Base-by-base conservation (phyloP, 2,113 vertebrate species). In the Salvelinus alpinus region DNA sequence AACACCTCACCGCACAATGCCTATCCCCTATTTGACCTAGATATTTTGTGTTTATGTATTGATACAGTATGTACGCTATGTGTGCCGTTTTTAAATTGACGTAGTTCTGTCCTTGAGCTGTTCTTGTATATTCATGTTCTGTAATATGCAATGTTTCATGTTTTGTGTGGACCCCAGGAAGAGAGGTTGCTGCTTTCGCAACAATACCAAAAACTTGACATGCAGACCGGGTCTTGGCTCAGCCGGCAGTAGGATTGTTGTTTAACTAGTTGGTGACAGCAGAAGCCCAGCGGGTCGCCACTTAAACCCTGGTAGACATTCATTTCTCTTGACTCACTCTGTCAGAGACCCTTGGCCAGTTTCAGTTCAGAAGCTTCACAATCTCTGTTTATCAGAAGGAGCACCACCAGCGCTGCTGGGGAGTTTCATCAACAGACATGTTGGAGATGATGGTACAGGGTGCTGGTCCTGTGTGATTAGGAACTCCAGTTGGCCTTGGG, bases 381-480 rank as follows among this genome's bases (percentile, higher is more conserved):
- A 77, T 83, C 80, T 75, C 72, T 86, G 76, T 13, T 80, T 75
- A 88, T 87, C 80, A 81, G 85, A 64, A 72, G 76, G 75, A 69
- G 66, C 48, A 57, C 51, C 82, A 78, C 78, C 71, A 54, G 79
- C 1, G 14, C 68, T 83, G 70, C 31, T 86, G 71, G 74, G 69
- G 78, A 79, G 82, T 75, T 18, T 84, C 80, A 6, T 80, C 81
- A 67, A 82, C 75, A 87, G 87, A 83, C 78, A 76, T 76, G 77
- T 73, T 91, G 78, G 82, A 87, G 85, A 54, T 54, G 51, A 54
- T 18, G 87, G 86, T 83, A 85, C 9, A 65, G 69, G 76, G 74
- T 86, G 83, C 83, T 91, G 89, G 70, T 87, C 81, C 67, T 85
- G 83, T 86, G 88, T 86, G 89, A 90, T 90, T 90, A 88, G 86